Percentiles rank a stretch among this genome's conserved stretches.
These are phyloP conservation scores for Chelonus insularis DNA, from an alignment of 1,140 invertebrate genomes.

Conservation along the genomic window DNA sequence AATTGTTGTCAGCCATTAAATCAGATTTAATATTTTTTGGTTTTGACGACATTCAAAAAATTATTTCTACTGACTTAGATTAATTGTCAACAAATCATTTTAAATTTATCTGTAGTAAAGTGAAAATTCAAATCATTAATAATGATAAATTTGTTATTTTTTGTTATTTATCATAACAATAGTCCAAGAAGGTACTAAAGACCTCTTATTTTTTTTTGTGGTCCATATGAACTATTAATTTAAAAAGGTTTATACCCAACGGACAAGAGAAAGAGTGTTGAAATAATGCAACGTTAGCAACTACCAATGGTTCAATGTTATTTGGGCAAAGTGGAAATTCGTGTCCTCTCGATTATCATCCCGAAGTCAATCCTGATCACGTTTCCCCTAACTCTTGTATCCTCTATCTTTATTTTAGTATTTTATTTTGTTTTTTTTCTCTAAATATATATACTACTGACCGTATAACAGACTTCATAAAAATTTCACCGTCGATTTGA, in stretches of 20 bases:
- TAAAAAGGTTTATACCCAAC: slow-evolving; percentile 1
- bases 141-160: background rate
- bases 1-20: no score
- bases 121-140: no score
- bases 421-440: background rate
- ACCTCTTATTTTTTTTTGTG: background rate
- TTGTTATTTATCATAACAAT: no score
- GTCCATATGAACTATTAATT: background rate
- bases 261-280: slow-evolving; percentile 10
- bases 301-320: slow-evolving; percentile 10
- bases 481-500: no score
- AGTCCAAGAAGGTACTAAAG: no score
- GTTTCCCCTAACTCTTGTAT: background rate
- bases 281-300: slow-evolving; percentile 7
- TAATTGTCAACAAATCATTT: no score
- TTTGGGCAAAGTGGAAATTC: slow-evolving; percentile 54
- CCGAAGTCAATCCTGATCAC: slow-evolving; percentile 58
- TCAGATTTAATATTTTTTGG: no score
- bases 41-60: no score
- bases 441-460: background rate
- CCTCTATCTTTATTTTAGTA: slow-evolving; percentile 1
- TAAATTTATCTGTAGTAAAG: no score
- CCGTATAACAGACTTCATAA: background rate
- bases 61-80: no score
- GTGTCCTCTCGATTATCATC: slow-evolving; percentile 59